These are phyloP conservation scores for Carcharodon carcharias DNA, from an alignment of 2,797 vertebrate species.

Conservation along the genomic window DNA sequence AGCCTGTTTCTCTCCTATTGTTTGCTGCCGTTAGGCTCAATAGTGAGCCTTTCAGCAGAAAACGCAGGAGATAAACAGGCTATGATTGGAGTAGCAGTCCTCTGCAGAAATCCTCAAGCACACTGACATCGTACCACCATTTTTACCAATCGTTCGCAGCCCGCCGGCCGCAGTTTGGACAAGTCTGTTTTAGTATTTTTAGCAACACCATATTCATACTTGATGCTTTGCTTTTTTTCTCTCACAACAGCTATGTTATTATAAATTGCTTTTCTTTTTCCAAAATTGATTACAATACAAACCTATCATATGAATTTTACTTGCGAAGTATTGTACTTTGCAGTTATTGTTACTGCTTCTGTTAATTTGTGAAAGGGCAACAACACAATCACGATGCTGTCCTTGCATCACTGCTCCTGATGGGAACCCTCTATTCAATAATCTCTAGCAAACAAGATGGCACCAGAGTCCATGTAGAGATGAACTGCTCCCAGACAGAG, in stretches of 20 bases:
- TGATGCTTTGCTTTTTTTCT: neutral
- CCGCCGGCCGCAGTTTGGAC: too few species aligned
- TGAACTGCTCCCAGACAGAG: neutral
- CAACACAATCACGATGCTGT: neutral
- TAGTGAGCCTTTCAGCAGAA: too few species aligned
- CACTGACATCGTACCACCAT: too few species aligned
- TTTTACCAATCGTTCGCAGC: too few species aligned
- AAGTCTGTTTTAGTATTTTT: neutral
- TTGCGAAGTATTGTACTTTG: neutral
- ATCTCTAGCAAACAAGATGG: neutral
- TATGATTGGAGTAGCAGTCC: too few species aligned
- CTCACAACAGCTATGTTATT: neutral
- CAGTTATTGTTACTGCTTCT: neutral
- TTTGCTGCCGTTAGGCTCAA: too few species aligned
- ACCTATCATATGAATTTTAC: neutral
- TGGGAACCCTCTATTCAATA: neutral
- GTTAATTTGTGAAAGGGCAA: neutral
- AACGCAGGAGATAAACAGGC: too few species aligned
- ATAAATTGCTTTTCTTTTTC: neutral
- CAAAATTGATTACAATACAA: neutral
- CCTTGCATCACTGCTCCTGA: neutral
- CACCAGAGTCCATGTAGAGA: neutral
- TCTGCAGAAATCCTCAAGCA: too few species aligned
- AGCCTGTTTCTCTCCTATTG: too few species aligned
- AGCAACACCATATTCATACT: neutral